phyloP scores from a whole-genome alignment of 2,113 vertebrate genomes.

The Poecile atricapillus region DNA sequence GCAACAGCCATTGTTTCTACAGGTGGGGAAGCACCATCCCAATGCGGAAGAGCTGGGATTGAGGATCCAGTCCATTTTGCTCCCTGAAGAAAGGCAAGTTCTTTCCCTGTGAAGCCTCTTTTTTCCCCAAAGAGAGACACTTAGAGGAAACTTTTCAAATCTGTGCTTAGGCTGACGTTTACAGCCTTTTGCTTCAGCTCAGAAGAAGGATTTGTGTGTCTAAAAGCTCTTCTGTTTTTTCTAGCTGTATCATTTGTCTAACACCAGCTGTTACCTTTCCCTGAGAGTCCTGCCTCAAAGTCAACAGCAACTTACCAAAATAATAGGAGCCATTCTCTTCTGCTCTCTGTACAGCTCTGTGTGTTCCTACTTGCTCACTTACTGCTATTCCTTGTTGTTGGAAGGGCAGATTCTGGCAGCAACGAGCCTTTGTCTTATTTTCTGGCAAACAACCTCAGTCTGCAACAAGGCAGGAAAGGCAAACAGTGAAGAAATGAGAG shows the following conservation, averaged over 20 bases:
- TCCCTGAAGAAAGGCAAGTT: not conserved
- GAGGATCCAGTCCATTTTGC: not conserved
- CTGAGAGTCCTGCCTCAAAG: conserved; percentile 48
- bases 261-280: conserved; percentile 63
- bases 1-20: not conserved
- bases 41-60: not conserved
- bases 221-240: conserved; percentile 39
- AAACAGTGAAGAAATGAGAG: not conserved
- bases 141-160: not conserved
- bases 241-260: conserved; percentile 56
- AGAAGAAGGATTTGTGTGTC: not conserved
- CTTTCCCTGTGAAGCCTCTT: not conserved
- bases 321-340: conserved; percentile 47
- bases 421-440: conserved; percentile 34
- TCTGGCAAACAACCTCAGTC: not conserved
- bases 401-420: conserved; percentile 44
- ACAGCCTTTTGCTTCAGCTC: not conserved
- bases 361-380: conserved; percentile 33
- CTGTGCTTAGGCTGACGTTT: not conserved
- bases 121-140: not conserved
- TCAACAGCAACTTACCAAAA: conserved; percentile 47
- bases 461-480: not conserved
- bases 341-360: conserved; percentile 9
- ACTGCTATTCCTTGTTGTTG: conserved; percentile 28
- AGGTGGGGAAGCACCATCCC: not conserved